Conservation (phyloP, 2,888 invertebrate species). For the Chelonus formosanus region DNA sequence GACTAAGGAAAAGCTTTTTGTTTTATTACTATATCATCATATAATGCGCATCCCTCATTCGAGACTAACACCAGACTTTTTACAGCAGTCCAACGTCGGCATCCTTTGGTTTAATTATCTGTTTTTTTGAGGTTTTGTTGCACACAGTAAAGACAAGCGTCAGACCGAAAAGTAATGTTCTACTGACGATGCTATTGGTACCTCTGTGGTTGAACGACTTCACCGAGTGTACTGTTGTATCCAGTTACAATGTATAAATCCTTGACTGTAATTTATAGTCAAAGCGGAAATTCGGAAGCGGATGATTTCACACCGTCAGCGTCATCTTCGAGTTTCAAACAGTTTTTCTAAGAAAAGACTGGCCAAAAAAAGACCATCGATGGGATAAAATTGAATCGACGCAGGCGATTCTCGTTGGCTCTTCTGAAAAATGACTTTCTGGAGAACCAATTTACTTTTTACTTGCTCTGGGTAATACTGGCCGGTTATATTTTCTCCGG, state of each 20-base stretch:
- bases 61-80: slow-evolving; percentile 59
- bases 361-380: slow-evolving; percentile 19
- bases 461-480: not conserved
- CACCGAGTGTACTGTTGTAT: not conserved
- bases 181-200: slow-evolving; percentile 18
- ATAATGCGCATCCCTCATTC: slow-evolving; percentile 52
- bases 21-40: slow-evolving; percentile 58
- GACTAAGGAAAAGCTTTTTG: slow-evolving; percentile 51
- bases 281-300: slow-evolving; percentile 42
- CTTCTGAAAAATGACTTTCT: slow-evolving; percentile 40
- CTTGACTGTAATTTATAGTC: not conserved
- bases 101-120: slow-evolving; percentile 64
- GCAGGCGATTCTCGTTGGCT: slow-evolving; percentile 33
- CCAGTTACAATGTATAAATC: not conserved
- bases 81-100: slow-evolving; percentile 59
- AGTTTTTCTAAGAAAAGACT: slow-evolving; percentile 33
- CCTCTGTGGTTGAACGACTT: slow-evolving; percentile 12
- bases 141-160: slow-evolving; percentile 34
- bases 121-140: slow-evolving; percentile 52
- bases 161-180: slow-evolving; percentile 23
- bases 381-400: slow-evolving; percentile 35
- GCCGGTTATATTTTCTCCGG: too few relatives aligned
- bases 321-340: slow-evolving; percentile 21
- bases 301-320: slow-evolving; percentile 40
- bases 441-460: slow-evolving; percentile 42